These are phyloP conservation scores for Tiphia femorata DNA, from an alignment of 2,888 invertebrate genomes.

Conservation along the genomic window DNA sequence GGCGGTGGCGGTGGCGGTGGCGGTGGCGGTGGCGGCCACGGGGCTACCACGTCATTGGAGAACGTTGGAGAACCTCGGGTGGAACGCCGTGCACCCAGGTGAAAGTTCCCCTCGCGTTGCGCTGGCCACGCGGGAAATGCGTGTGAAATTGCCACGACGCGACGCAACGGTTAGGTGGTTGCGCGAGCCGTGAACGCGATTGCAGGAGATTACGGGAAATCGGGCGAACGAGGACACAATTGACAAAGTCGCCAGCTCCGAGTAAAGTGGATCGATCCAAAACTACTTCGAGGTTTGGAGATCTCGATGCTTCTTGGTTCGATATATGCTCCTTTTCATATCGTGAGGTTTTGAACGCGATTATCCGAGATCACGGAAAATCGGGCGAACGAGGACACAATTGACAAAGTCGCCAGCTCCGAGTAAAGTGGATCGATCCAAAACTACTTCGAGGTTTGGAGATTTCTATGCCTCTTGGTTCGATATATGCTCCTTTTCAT, in stretches of 20 bases:
- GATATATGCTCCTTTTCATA: no score
- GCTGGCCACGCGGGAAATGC: constrained; percentile 39
- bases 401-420: no score
- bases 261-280: no score
- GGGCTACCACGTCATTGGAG: constrained; percentile 2
- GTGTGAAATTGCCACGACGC: constrained; percentile 13
- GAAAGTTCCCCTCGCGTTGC: constrained; percentile 46
- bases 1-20: constrained; percentile 36
- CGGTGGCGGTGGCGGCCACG: background rate
- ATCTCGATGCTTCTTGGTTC: no score
- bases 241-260: no score
- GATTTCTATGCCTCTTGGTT: no score
- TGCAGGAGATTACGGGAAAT: constrained; percentile 32
- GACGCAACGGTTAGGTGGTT: constrained; percentile 1
- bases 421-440: no score
- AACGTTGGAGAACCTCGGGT: background rate
- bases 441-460: no score
- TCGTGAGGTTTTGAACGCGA: no score
- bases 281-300: no score
- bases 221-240: constrained; percentile 10
- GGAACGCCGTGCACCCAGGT: constrained; percentile 26
- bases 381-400: constrained; percentile 15
- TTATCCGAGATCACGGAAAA: constrained; percentile 34
- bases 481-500: no score
- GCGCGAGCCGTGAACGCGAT: constrained; percentile 22